Conservation (phyloP, 2,888 invertebrate genomes). For the Tineola bisselliella region DNA sequence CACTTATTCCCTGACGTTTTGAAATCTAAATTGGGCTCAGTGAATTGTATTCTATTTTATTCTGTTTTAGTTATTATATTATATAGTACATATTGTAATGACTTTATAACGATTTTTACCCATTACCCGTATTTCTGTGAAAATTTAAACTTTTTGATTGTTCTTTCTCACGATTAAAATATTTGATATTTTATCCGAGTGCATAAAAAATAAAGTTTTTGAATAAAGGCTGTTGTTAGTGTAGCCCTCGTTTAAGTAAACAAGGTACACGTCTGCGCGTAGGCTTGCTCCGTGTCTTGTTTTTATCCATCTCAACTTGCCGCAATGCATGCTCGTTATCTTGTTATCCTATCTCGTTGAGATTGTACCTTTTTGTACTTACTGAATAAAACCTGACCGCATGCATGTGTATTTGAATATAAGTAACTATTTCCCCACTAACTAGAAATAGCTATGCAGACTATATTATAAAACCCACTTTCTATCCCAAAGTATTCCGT, state of each 20-base stretch:
- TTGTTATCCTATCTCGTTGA: conserved; percentile 63
- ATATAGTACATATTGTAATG: no score
- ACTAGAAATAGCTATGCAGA: conserved; percentile 2
- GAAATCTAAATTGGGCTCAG: no score
- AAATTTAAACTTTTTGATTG: neutral
- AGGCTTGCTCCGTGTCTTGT: conserved; percentile 47
- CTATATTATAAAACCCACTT: neutral
- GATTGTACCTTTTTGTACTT: conserved; percentile 58
- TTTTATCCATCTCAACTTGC: conserved; percentile 57
- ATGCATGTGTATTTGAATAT: conserved; percentile 14
- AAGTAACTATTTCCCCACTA: conserved; percentile 12
- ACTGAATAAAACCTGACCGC: conserved; percentile 11
- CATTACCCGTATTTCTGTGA: neutral
- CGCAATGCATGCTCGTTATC: conserved; percentile 60
- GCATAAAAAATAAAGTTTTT: conserved; percentile 10
- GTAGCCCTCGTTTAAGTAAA: conserved; percentile 61
- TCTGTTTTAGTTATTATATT: no score
- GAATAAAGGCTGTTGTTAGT: conserved; percentile 24
- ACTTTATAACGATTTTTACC: no score
- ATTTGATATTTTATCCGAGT: conserved; percentile 13
- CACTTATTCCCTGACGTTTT: no score
- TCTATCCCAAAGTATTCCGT: neutral
- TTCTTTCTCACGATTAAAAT: neutral
- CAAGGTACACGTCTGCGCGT: conserved; percentile 55
- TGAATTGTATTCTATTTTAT: no score